Conservation (phyloP, 2,888 invertebrate genomes). For the Drosophila rubida region DNA sequence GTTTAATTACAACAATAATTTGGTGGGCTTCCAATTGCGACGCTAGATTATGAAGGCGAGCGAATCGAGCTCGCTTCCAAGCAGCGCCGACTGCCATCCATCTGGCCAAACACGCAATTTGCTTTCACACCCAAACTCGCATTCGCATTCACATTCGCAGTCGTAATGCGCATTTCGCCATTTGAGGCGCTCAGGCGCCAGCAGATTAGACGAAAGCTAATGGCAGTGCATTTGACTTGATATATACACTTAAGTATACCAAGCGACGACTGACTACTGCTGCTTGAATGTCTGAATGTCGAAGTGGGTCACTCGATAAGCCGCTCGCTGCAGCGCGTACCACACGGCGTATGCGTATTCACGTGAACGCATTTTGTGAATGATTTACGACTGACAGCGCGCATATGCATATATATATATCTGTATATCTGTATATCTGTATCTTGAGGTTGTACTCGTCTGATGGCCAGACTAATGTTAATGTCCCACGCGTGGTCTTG, state of each 20-base stretch:
- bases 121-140: constrained; percentile 13
- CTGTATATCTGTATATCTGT: no score
- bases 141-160: constrained; percentile 1
- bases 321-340: background rate
- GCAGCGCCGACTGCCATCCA: background rate
- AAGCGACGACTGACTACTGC: constrained; percentile 36
- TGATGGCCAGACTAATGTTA: constrained; percentile 26
- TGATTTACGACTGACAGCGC: constrained; percentile 67
- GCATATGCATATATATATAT: constrained; percentile 13
- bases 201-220: constrained; percentile 66
- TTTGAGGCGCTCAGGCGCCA: constrained; percentile 34
- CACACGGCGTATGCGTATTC: constrained; percentile 26
- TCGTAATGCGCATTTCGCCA: constrained; percentile 58
- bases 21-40: constrained; percentile 50
- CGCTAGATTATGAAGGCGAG: constrained; percentile 45
- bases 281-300: constrained; percentile 34
- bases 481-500: constrained; percentile 34
- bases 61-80: constrained; percentile 21
- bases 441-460: no score
- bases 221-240: constrained; percentile 46
- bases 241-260: constrained; percentile 13
- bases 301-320: constrained; percentile 70
- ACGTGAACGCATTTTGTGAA: constrained; percentile 66
- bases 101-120: constrained; percentile 55
- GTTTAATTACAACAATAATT: constrained; percentile 59